These are phyloP conservation scores for Lamprotornis superbus DNA, from an alignment of 2,113 vertebrate genomes.

Conservation along the genomic window DNA sequence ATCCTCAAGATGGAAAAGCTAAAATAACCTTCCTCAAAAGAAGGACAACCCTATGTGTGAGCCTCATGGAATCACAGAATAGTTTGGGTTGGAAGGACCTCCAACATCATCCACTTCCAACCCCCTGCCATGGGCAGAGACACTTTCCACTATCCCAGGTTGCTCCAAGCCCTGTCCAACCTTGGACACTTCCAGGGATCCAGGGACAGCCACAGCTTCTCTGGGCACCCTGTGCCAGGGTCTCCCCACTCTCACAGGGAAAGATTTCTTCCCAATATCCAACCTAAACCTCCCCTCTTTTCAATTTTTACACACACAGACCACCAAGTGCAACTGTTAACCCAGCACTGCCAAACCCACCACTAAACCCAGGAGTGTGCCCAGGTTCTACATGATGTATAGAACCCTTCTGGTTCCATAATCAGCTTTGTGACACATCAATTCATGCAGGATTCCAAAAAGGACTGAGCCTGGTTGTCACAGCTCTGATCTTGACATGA, in stretches of 20 bases:
- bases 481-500: not conserved
- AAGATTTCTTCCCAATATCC: not conserved
- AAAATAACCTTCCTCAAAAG: not conserved
- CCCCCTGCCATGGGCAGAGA: rapidly evolving
- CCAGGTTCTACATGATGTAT: not conserved
- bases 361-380: not conserved
- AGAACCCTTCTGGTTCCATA: not conserved
- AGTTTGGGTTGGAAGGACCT: not conserved
- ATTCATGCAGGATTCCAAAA: not conserved
- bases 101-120: rapidly evolving
- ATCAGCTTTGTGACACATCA: not conserved
- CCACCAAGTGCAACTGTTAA: not conserved
- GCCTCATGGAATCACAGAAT: not conserved
- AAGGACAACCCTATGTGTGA: not conserved
- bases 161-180: rapidly evolving
- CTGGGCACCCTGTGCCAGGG: not conserved
- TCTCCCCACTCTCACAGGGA: rapidly evolving
- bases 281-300: not conserved
- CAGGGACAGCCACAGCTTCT: not conserved
- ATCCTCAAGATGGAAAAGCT: not conserved
- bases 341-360: not conserved
- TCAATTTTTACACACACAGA: not conserved
- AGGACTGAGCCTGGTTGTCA: not conserved
- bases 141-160: rapidly evolving
- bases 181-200: not conserved